Evolutionary conservation across 35 echinoderm and acorn worm species (phyloP).

Genomic region (Stichopus chloronotus): DNA sequence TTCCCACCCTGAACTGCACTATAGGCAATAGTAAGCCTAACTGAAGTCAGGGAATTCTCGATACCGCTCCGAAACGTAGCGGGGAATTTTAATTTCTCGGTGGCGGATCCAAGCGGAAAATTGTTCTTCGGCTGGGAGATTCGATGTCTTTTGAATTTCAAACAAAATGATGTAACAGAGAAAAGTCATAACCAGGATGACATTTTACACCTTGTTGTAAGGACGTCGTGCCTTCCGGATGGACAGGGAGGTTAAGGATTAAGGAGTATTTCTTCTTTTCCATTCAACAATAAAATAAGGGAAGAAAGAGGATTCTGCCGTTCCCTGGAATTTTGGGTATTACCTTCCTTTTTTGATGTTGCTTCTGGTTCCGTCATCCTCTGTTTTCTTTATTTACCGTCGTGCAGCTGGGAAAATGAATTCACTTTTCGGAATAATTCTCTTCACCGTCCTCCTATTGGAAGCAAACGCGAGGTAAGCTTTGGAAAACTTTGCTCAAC

Average conservation of each 20-base stretch:
- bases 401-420: neutral
- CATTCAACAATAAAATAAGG: neutral
- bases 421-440: slow-evolving; percentile 10
- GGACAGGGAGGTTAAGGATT: neutral
- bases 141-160: too few relatives aligned
- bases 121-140: too few relatives aligned
- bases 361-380: neutral
- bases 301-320: neutral
- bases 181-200: neutral
- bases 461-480: neutral
- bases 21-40: too few relatives aligned
- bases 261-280: neutral
- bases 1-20: too few relatives aligned
- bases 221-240: neutral
- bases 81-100: too few relatives aligned
- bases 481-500: too few relatives aligned
- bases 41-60: too few relatives aligned
- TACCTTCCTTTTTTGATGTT: neutral
- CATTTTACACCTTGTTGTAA: neutral
- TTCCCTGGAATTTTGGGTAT: neutral
- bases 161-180: neutral
- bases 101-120: too few relatives aligned
- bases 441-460: neutral
- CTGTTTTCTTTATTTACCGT: neutral
- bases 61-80: too few relatives aligned